Conservation (phyloP, 2,797 vertebrate species). For the Prunella strophiata region DNA sequence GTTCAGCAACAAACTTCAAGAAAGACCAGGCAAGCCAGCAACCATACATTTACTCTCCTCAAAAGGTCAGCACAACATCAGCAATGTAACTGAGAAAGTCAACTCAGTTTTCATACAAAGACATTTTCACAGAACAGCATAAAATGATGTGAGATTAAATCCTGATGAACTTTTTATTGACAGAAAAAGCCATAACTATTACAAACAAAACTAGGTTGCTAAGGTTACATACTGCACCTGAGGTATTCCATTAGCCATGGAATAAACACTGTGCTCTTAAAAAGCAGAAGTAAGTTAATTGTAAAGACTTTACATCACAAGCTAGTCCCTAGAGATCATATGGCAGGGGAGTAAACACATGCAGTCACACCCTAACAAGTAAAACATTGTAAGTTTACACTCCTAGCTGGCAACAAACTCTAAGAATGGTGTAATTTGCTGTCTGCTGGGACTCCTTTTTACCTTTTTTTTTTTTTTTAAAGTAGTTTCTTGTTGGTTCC, state of each 20-base stretch:
- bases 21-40: neutral
- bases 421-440: neutral
- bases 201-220: neutral
- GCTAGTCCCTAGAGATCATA: fast-evolving
- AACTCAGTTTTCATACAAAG: neutral
- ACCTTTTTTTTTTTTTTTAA: neutral
- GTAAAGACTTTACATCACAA: neutral
- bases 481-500: neutral
- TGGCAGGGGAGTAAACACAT: neutral
- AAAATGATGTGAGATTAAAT: neutral
- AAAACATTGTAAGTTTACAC: neutral
- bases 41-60: neutral
- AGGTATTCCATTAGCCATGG: neutral
- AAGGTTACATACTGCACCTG: neutral
- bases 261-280: neutral
- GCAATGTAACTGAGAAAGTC: neutral
- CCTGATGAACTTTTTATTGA: neutral
- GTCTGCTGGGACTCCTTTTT: neutral
- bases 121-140: neutral
- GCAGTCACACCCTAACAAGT: neutral
- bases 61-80: neutral
- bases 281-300: neutral
- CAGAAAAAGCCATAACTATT: neutral
- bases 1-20: neutral
- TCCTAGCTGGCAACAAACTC: neutral